Evolutionary conservation across 92 coral and sea anemone species (phyloP).

Genomic region (Actinernus sp.): DNA sequence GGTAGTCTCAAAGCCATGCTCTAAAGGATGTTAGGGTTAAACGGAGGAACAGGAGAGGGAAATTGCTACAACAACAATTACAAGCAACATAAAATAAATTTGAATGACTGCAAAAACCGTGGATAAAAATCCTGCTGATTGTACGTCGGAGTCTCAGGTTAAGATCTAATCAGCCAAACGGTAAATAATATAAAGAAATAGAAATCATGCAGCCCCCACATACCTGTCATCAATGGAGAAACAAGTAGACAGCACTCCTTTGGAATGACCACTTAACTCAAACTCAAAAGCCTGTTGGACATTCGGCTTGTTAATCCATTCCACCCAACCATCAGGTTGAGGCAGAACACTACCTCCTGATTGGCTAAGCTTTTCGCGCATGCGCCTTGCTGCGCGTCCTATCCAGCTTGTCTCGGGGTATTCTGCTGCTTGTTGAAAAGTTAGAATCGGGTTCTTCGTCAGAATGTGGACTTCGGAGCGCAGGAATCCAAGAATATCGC

Average conservation of each 20-base stretch:
- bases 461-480: slow-evolving; percentile 72
- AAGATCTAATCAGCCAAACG: too few species aligned
- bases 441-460: slow-evolving; percentile 40
- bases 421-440: slow-evolving; percentile 60
- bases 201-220: too few species aligned
- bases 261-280: slow-evolving; percentile 60
- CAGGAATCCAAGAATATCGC: slow-evolving; percentile 46
- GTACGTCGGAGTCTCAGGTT: slow-evolving; percentile 20
- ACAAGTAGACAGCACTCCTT: slow-evolving; percentile 56
- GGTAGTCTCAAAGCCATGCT: too few species aligned
- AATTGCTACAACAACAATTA: too few species aligned
- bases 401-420: slow-evolving; percentile 52
- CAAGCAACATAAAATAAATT: too few species aligned
- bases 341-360: slow-evolving; percentile 31
- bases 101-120: too few species aligned
- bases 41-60: too few species aligned
- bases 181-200: too few species aligned
- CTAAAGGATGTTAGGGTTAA: too few species aligned
- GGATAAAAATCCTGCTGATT: too few species aligned
- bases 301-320: slow-evolving; percentile 70
- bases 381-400: slow-evolving; percentile 45
- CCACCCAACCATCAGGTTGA: slow-evolving; percentile 60
- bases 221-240: slow-evolving; percentile 56
- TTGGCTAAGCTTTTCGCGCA: slow-evolving; percentile 19
- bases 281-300: slow-evolving; percentile 59